phyloP scores from a whole-genome alignment of 1,140 invertebrate species.

The Diabrotica virgifera region DNA sequence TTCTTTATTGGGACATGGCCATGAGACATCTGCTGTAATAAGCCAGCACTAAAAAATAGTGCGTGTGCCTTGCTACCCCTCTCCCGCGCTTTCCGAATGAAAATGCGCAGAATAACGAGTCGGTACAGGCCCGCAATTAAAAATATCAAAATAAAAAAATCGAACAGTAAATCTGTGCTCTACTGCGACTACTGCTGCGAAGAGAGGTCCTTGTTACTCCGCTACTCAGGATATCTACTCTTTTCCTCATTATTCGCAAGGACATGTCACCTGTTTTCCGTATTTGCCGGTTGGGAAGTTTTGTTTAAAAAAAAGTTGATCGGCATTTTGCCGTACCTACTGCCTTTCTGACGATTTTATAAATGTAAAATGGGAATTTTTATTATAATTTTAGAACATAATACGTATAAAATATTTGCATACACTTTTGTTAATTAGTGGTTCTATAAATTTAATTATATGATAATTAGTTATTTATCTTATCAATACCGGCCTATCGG shows the following conservation, averaged over 20 bases:
- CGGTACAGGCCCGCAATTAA: conserved; percentile 50
- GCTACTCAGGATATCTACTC: neutral
- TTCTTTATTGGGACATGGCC: conserved; percentile 52
- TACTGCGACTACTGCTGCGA: conserved; percentile 10
- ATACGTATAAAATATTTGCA: too few species aligned
- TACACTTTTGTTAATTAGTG: too few species aligned
- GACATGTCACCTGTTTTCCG: neutral
- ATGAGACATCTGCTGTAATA: conserved; percentile 53
- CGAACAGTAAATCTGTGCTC: conserved; percentile 30
- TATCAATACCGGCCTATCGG: too few species aligned
- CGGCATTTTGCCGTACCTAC: too few species aligned
- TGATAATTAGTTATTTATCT: too few species aligned
- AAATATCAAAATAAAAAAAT: conserved; percentile 51
- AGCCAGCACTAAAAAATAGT: conserved; percentile 52
- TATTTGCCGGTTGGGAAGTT: too few species aligned
- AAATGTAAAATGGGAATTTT: too few species aligned
- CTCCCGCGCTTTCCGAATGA: conserved; percentile 40
- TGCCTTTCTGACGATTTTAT: too few species aligned
- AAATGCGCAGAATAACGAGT: conserved; percentile 52
- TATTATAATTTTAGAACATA: too few species aligned
- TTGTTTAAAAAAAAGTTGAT: too few species aligned
- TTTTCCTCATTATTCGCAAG: neutral
- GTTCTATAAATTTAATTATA: too few species aligned
- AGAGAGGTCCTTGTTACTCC: neutral
- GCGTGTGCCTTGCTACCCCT: conserved; percentile 45